These are phyloP conservation scores for Channa maculata DNA, from an alignment of 2,113 vertebrate genomes.

Conservation along the genomic window DNA sequence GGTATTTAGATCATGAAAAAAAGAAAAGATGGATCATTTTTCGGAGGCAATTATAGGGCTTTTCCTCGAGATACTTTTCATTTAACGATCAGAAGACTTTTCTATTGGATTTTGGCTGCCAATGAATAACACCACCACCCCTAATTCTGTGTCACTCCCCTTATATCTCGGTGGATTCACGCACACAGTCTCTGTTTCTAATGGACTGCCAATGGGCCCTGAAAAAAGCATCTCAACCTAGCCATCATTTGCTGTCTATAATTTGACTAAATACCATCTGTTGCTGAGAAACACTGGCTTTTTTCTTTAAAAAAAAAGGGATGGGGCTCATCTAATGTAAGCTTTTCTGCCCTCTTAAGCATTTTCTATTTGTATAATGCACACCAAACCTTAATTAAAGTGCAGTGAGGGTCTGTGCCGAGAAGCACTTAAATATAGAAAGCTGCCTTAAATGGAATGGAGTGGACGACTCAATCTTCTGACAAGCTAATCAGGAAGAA, in stretches of 20 bases:
- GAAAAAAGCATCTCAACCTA: conserved; percentile 36
- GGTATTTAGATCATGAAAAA: conserved; percentile 45
- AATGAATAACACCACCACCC: conserved; percentile 37
- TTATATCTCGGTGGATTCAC: conserved; percentile 45
- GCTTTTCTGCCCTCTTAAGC: conserved; percentile 51
- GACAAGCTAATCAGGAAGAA: conserved; percentile 49
- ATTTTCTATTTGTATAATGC: conserved; percentile 54
- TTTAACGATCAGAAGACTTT: conserved; percentile 52
- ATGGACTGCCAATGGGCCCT: conserved; percentile 58
- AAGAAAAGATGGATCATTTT: background rate
- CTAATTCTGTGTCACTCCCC: conserved; percentile 46
- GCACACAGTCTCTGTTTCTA: conserved; percentile 32
- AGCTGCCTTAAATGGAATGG: conserved; percentile 48
- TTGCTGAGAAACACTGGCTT: conserved; percentile 59
- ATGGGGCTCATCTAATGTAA: conserved; percentile 36
- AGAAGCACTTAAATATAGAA: conserved; percentile 62
- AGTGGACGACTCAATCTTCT: conserved; percentile 66
- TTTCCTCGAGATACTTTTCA: conserved; percentile 50
- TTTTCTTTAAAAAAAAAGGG: conserved; percentile 3
- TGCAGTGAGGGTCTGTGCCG: conserved; percentile 47
- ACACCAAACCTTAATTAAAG: conserved; percentile 67
- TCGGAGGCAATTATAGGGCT: conserved; percentile 46
- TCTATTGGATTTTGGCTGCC: conserved; percentile 47
- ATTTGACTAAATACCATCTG: conserved; percentile 67
- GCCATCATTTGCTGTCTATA: conserved; percentile 52